Base-by-base conservation (phyloP, 2,888 invertebrate species). In the Brachynemurus nebulosus region DNA sequence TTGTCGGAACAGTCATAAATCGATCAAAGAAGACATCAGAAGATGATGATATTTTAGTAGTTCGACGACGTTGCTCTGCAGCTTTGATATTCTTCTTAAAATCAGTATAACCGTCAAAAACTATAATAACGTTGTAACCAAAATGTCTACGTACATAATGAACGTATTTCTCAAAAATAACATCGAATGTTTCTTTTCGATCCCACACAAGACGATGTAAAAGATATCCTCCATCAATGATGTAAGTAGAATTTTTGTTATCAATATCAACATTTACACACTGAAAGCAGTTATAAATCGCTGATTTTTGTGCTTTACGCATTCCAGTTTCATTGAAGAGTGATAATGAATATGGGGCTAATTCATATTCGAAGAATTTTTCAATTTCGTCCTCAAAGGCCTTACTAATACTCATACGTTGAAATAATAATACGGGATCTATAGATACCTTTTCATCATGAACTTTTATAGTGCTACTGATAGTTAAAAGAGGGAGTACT, bases 401-500 rank as follows among this genome's bases (percentile, higher is more conserved):
- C 27, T 27, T 27, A 12, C 23, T 53, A 43, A 58, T 47, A 51
- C 52, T 52, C 48, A 58, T 59, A 23, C 57, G 50, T 53, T 57
- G 61, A 54, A 57, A 58, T 47, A 58, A 53, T 51, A 51, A 53
- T 48, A 55, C 49, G 33, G 57, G 56, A 47, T 59, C 52, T 20
- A 58, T 38, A 33, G 56, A 51, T 38, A 60, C 55, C 44, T 52
- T 49, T 34, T 55, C 52, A 19, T 59, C 56, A 30, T 57, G 52
- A 50, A 60, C 52, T 57, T 59, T 59, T 33, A 60, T 44, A 43
- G 54, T 45, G 17, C 38, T 46, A 40, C 23, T 57, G 48, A 54
- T 45, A 52, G 56, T 48, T 55, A 54, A 57, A 42, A 59, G 57
- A 53, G 59, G 55, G 25, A 57, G 18, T 20, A 60, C 58, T 55